Conservation (phyloP, 2,113 vertebrate genomes). For the Dicrurus megarhynchus region DNA sequence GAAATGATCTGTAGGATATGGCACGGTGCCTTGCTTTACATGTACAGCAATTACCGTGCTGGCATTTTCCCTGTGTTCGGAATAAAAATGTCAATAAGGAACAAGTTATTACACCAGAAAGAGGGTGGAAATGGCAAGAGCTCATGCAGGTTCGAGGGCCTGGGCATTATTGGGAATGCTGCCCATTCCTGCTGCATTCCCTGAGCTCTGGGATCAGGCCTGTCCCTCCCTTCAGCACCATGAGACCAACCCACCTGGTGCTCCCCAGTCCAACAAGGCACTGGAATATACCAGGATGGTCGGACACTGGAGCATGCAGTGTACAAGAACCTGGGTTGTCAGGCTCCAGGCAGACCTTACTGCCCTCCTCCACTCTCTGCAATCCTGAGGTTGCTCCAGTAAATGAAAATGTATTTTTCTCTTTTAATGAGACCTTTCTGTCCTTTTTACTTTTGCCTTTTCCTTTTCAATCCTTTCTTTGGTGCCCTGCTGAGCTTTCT, state of each 20-base stretch:
- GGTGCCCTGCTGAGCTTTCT: background rate
- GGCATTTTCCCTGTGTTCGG: constrained; percentile 50
- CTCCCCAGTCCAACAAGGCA: background rate
- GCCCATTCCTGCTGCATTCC: background rate
- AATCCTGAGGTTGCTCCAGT: background rate
- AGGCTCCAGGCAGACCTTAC: background rate
- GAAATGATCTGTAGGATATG: background rate
- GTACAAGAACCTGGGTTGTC: background rate
- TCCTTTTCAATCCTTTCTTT: background rate
- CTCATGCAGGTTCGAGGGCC: background rate
- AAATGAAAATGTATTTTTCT: background rate
- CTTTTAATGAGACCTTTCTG: background rate
- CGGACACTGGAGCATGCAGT: accelerated
- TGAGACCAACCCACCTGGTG: accelerated
- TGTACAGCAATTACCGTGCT: constrained; percentile 34
- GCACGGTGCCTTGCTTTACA: constrained; percentile 34
- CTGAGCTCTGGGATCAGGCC: background rate
- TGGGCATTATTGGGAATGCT: background rate
- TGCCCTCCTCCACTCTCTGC: background rate
- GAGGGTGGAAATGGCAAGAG: background rate
- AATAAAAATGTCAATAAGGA: constrained; percentile 65
- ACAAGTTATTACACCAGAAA: constrained; percentile 51
- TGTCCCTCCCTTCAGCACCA: background rate
- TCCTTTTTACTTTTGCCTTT: background rate
- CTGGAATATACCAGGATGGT: accelerated